A percentile compares a stretch with the other conserved stretches of the same genome.
Evolutionary conservation across 2,888 invertebrate species (phyloP).

Genomic region (Dione juno): DNA sequence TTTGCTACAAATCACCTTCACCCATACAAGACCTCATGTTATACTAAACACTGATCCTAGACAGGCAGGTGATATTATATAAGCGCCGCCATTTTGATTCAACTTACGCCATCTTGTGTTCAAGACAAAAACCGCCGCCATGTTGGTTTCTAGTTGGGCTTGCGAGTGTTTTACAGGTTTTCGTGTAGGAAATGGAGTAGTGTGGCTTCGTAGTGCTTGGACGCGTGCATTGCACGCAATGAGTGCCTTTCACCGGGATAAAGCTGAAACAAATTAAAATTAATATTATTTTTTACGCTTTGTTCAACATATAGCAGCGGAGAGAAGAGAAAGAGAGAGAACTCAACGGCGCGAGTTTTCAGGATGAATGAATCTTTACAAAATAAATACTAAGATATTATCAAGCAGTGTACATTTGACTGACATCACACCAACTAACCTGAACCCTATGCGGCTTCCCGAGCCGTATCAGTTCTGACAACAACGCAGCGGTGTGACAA

Average conservation of each 20-base stretch:
- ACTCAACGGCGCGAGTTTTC: too few relatives aligned
- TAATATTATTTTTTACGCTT: too few relatives aligned
- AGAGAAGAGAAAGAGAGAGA: too few relatives aligned
- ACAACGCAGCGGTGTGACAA: constrained; percentile 95
- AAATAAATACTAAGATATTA: too few relatives aligned
- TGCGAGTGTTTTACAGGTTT: constrained; percentile 55
- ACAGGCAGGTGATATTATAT: not conserved
- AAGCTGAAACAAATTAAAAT: constrained; percentile 83
- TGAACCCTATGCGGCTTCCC: constrained; percentile 95
- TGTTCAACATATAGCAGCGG: too few relatives aligned
- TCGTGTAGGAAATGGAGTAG: constrained; percentile 94
- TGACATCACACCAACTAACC: constrained; percentile 50
- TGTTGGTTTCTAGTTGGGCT: constrained; percentile 2
- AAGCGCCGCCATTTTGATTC: not conserved
- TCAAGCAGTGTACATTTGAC: too few relatives aligned
- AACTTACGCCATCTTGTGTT: not conserved
- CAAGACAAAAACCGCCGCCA: not conserved
- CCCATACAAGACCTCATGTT: not conserved
- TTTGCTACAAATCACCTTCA: too few relatives aligned
- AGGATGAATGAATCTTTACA: too few relatives aligned
- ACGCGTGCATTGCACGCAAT: constrained; percentile 94
- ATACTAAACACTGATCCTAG: not conserved
- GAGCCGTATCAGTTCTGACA: constrained; percentile 94
- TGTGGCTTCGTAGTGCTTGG: constrained; percentile 98
- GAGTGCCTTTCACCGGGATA: constrained; percentile 99